A percentile compares a stretch with the other conserved stretches of the same genome.
These are phyloP conservation scores for Dipus sagitta DNA, from an alignment of 2,797 vertebrate species.

Conservation along the genomic window DNA sequence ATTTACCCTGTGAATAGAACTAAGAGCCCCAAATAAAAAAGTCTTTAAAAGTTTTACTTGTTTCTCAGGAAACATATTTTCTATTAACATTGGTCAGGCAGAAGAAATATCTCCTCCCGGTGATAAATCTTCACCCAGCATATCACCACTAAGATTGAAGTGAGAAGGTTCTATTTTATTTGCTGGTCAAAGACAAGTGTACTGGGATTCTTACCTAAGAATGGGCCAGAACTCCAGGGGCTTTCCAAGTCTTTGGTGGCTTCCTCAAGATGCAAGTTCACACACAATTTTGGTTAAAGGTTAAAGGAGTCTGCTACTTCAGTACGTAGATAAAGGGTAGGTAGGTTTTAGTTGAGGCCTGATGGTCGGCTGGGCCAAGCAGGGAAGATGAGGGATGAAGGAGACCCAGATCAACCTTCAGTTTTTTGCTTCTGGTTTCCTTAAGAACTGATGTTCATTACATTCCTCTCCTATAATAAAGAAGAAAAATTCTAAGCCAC, in stretches of 20 bases:
- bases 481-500: conserved; percentile 74
- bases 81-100: neutral
- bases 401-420: conserved; percentile 44
- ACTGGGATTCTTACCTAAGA: conserved; percentile 48
- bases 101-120: neutral
- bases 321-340: conserved; percentile 26
- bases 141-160: neutral
- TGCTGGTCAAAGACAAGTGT: conserved; percentile 52
- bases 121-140: neutral
- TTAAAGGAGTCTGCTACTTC: conserved; percentile 71
- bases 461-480: conserved; percentile 75
- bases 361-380: conserved; percentile 29
- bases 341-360: conserved; percentile 39
- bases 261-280: conserved; percentile 65
- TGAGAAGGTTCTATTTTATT: neutral
- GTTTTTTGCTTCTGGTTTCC: conserved; percentile 53
- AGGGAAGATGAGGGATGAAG: conserved; percentile 37
- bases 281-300: conserved; percentile 71
- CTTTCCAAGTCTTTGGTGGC: conserved; percentile 68
- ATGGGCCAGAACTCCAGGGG: conserved; percentile 11
- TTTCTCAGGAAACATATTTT: neutral
- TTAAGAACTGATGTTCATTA: conserved; percentile 70
- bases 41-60: neutral
- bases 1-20: conserved; percentile 41
- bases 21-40: neutral